Percentiles rank a stretch among this genome's conserved stretches.
Conservation (phyloP, 2,113 vertebrate genomes). For the cattle (Bos taurus) region DNA sequence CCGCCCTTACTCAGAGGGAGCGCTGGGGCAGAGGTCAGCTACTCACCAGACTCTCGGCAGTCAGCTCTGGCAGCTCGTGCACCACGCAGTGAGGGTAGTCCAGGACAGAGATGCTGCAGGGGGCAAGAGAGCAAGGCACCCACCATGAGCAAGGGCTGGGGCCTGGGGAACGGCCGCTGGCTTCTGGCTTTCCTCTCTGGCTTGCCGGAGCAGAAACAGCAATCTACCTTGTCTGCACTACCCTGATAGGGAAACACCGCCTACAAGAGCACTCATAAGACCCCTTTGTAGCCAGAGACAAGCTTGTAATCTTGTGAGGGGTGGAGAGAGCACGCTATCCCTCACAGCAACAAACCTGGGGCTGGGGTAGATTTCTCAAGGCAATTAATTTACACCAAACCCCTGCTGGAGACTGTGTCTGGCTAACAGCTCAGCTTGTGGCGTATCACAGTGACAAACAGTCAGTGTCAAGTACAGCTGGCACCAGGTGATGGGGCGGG, state of each 20-base stretch:
- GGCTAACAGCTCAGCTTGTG: neutral
- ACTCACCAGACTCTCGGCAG: conserved; percentile 95
- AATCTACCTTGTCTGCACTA: neutral
- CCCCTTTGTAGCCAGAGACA: neutral
- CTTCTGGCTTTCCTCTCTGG: neutral
- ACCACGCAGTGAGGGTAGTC: conserved; percentile 96
- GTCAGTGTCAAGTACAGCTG: neutral
- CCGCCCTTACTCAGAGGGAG: neutral
- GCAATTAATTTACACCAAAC: neutral
- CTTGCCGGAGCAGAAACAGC: neutral
- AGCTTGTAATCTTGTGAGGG: neutral
- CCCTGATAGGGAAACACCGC: neutral
- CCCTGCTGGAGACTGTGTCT: neutral
- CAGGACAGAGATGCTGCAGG: conserved; percentile 92
- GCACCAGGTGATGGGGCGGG: neutral
- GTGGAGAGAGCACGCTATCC: neutral
- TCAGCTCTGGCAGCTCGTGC: conserved; percentile 95
- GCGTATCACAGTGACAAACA: neutral
- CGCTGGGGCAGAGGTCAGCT: neutral
- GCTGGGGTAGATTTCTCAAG: neutral
- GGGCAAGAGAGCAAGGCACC: neutral
- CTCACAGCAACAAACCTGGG: neutral
- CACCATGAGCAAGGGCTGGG: neutral
- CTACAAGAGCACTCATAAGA: neutral
- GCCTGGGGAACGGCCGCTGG: neutral